These are phyloP conservation scores for Apteryx owenii DNA, from an alignment of 2,113 vertebrate species.

Conservation along the genomic window DNA sequence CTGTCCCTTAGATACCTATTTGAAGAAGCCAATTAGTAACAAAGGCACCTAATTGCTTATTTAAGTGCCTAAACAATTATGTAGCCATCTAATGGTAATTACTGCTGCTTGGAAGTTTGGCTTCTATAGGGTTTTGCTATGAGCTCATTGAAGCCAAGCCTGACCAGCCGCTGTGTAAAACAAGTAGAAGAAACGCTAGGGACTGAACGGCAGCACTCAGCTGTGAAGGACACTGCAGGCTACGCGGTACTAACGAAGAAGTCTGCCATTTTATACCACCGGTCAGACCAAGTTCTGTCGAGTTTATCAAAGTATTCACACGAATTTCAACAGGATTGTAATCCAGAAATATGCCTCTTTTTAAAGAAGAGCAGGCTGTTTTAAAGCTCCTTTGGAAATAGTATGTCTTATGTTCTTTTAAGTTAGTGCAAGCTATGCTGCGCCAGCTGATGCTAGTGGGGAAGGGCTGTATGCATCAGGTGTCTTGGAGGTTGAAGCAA, in stretches of 20 bases:
- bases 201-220: background rate
- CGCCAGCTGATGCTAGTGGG: background rate
- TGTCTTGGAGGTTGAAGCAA: background rate
- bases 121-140: background rate
- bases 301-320: background rate
- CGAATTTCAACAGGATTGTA: background rate
- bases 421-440: background rate
- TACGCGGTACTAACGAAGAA: background rate
- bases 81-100: background rate
- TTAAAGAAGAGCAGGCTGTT: background rate
- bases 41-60: background rate
- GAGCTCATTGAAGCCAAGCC: background rate
- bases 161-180: background rate
- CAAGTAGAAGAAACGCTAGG: background rate
- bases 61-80: background rate
- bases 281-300: background rate
- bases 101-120: background rate
- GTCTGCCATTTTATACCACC: background rate
- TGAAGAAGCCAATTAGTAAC: background rate
- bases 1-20: background rate
- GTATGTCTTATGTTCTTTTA: fast-evolving
- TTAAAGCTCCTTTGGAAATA: background rate
- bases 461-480: background rate
- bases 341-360: background rate
- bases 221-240: background rate